Conservation (phyloP, 2,888 invertebrate genomes). For the Dolichomitus sp. region DNA sequence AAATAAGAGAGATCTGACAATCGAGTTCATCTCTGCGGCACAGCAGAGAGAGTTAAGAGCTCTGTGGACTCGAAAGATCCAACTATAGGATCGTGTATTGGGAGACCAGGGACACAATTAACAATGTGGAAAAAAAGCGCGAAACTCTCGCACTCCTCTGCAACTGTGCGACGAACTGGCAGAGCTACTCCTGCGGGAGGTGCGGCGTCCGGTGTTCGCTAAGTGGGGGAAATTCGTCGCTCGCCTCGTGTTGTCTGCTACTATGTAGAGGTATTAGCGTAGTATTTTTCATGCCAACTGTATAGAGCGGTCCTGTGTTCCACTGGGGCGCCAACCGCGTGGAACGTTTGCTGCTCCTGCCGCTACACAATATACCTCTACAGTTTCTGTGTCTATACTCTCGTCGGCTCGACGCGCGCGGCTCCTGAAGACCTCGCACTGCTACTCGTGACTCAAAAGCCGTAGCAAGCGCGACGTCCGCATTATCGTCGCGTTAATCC, state of each 20-base stretch:
- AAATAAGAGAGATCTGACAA: neutral
- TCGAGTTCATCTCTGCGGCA: neutral
- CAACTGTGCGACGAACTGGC: neutral
- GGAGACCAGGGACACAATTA: conserved; percentile 6
- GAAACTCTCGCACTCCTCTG: neutral
- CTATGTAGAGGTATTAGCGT: conserved; percentile 69
- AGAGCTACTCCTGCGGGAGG: conserved; percentile 53
- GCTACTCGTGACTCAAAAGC: neutral
- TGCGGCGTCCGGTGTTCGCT: conserved; percentile 67
- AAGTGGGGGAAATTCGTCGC: conserved; percentile 69
- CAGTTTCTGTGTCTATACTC: conserved; percentile 55
- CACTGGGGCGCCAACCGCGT: conserved; percentile 74
- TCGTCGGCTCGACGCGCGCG: conserved; percentile 30
- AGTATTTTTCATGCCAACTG: conserved; percentile 43
- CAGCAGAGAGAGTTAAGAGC: neutral
- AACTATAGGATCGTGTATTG: neutral
- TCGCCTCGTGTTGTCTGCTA: conserved; percentile 60
- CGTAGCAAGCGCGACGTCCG: neutral
- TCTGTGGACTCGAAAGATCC: conserved; percentile 10
- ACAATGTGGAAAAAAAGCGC: neutral
- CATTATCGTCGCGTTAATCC: neutral
- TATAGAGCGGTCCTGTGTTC: conserved; percentile 78
- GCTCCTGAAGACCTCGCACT: conserved; percentile 8
- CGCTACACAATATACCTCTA: neutral
- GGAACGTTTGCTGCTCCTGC: conserved; percentile 65